These are phyloP conservation scores for Selene dorsalis DNA, from an alignment of 2,797 vertebrate genomes.

Conservation along the genomic window DNA sequence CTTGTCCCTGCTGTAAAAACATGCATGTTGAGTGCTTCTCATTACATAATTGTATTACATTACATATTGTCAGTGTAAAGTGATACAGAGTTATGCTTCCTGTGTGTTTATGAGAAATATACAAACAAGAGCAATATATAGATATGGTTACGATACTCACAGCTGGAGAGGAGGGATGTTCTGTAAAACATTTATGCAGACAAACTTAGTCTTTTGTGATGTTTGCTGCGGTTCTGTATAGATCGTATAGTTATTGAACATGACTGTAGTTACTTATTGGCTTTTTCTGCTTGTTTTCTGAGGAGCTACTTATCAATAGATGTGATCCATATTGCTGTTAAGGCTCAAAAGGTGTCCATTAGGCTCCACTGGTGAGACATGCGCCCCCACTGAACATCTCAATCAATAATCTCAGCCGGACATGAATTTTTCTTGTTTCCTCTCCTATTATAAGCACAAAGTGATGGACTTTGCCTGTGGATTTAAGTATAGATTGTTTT, in stretches of 20 bases:
- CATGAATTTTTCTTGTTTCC: conserved; percentile 61
- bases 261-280: conserved; percentile 22
- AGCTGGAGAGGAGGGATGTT: conserved; percentile 3
- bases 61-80: neutral
- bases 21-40: neutral
- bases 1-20: neutral
- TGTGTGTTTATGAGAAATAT: conserved; percentile 6
- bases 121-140: neutral
- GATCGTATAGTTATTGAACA: conserved; percentile 44
- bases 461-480: conserved; percentile 67
- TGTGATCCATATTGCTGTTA: conserved; percentile 59
- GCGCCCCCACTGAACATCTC: conserved; percentile 62
- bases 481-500: conserved; percentile 73
- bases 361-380: conserved; percentile 67
- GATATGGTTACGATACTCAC: neutral
- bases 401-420: conserved; percentile 74
- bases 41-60: neutral
- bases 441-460: conserved; percentile 57
- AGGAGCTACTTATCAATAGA: conserved; percentile 50
- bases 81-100: neutral
- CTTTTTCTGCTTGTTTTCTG: conserved; percentile 40
- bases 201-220: conserved; percentile 2
- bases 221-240: neutral
- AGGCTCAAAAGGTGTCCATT: conserved; percentile 60
- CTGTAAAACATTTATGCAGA: conserved; percentile 5